Percentiles rank a stretch among this genome's conserved stretches.
phyloP scores from a whole-genome alignment of 2,797 vertebrate species.

The Otolemur crassicaudatus region DNA sequence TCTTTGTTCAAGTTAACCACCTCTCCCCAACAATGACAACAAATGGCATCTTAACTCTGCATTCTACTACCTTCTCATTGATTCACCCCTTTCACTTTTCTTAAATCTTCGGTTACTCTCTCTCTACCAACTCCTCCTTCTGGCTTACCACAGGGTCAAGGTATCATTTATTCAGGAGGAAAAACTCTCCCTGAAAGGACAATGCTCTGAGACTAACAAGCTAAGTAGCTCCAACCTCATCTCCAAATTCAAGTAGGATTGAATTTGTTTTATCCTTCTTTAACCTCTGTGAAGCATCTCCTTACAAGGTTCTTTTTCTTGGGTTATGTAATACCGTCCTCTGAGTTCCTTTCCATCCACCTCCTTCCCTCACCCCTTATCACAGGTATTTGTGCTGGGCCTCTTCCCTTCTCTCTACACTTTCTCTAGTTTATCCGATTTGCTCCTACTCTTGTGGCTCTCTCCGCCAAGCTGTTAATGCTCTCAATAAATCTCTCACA shows the following conservation, averaged over 20 bases:
- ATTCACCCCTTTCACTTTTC: neutral
- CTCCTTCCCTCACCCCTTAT: neutral
- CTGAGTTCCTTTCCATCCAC: neutral
- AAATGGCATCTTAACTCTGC: neutral
- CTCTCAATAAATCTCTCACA: constrained; percentile 38
- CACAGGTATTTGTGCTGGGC: neutral
- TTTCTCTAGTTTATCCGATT: constrained; percentile 16
- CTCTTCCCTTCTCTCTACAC: neutral
- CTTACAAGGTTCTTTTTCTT: neutral
- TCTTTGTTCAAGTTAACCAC: neutral
- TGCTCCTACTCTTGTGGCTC: neutral
- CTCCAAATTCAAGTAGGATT: neutral
- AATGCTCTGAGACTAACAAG: neutral
- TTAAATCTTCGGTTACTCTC: neutral
- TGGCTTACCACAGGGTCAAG: neutral
- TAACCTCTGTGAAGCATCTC: neutral
- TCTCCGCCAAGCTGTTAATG: neutral
- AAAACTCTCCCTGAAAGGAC: neutral
- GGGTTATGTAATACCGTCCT: neutral
- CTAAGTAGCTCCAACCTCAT: neutral
- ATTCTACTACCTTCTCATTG: neutral
- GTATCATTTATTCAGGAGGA: neutral
- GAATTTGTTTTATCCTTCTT: neutral
- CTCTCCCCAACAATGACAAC: neutral
- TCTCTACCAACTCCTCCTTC: neutral